These are phyloP conservation scores for Drosophila sechellia DNA, from an alignment of 1,140 invertebrate genomes.

Conservation along the genomic window DNA sequence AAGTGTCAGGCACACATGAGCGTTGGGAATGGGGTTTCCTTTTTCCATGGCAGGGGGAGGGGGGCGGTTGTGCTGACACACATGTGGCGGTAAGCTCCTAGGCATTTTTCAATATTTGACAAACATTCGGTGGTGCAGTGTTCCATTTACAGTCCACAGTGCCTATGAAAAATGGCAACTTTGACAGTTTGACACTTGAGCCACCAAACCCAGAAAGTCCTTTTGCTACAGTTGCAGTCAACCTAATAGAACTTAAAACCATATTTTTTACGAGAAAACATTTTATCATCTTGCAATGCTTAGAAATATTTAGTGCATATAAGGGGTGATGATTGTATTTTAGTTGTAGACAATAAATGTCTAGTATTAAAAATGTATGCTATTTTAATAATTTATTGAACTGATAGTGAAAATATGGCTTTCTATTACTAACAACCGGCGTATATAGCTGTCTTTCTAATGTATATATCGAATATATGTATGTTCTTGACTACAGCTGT, in stretches of 20 bases:
- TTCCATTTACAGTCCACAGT: conserved; percentile 12
- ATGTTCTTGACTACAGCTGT: not conserved
- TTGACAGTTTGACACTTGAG: conserved; percentile 79
- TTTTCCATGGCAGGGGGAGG: not conserved
- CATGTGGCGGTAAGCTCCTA: conserved; percentile 65
- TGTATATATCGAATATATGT: not conserved
- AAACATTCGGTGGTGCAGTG: conserved; percentile 45
- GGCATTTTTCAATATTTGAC: conserved; percentile 81
- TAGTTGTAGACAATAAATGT: no score
- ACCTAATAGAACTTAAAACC: not conserved
- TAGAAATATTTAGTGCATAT: not conserved
- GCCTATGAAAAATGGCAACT: conserved; percentile 75
- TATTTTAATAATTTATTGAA: no score
- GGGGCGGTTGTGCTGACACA: conserved; percentile 17
- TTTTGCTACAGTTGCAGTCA: not conserved
- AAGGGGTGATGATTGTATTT: no score
- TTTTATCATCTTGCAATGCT: no score
- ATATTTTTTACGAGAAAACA: no score
- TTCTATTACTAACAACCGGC: no score
- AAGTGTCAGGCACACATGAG: conserved; percentile 33
- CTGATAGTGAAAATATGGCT: no score
- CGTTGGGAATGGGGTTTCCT: not conserved
- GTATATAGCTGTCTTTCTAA: not conserved
- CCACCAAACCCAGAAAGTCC: conserved; percentile 11
- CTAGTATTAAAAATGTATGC: no score